phyloP scores from a whole-genome alignment of 2,797 vertebrate species.

The Buceros bicornis region DNA sequence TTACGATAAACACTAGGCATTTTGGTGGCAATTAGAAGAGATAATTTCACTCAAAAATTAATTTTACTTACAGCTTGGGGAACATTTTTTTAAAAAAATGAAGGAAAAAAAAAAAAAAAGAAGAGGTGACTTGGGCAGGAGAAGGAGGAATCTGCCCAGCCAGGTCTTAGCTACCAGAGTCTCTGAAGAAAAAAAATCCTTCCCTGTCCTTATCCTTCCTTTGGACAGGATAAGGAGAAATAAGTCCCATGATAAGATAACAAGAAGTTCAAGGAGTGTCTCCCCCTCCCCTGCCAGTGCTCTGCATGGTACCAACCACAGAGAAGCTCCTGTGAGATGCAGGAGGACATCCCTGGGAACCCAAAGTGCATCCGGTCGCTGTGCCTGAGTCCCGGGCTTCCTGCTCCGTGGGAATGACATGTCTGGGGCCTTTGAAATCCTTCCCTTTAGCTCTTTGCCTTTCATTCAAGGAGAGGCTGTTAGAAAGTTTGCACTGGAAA shows the following conservation, averaged over 20 bases:
- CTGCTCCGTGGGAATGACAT: fast-evolving
- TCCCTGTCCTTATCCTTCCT: not conserved
- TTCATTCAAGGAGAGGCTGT: not conserved
- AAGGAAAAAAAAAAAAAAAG: not conserved
- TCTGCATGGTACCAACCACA: not conserved
- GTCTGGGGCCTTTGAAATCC: not conserved
- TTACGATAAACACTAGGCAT: slow-evolving; percentile 66
- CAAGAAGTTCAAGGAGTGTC: not conserved
- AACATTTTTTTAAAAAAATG: slow-evolving; percentile 7
- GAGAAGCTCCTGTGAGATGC: not conserved
- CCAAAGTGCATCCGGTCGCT: not conserved
- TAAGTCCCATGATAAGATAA: not conserved
- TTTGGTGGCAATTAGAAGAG: slow-evolving; percentile 72
- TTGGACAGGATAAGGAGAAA: not conserved
- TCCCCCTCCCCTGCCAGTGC: not conserved
- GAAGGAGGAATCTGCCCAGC: not conserved
- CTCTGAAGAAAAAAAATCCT: not conserved
- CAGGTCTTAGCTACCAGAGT: not conserved
- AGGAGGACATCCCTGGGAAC: not conserved
- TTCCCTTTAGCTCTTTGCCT: not conserved
- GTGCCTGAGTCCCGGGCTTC: fast-evolving
- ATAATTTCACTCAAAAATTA: slow-evolving; percentile 75
- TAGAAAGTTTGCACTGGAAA: slow-evolving; percentile 40
- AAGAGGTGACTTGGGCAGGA: not conserved
- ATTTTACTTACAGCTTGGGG: slow-evolving; percentile 62